phyloP scores from a whole-genome alignment of 2,113 vertebrate genomes.

The Garra rufa region DNA sequence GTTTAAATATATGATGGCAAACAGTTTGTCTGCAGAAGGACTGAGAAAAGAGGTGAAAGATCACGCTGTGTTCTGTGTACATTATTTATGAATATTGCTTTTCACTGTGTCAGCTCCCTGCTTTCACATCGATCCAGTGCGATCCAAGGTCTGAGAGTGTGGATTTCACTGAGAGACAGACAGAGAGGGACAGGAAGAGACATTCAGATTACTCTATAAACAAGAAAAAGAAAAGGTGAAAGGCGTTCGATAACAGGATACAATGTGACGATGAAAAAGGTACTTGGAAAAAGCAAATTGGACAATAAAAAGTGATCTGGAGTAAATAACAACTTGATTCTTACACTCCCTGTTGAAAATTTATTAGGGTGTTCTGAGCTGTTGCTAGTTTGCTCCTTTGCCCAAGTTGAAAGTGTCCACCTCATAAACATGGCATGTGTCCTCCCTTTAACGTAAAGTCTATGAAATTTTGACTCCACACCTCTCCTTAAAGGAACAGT shows the following conservation, averaged over 20 bases:
- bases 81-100: conserved; percentile 90
- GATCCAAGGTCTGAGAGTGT: conserved; percentile 55
- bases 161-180: conserved; percentile 48
- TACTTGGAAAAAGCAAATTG: not conserved
- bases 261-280: conserved; percentile 4
- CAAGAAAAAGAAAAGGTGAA: not conserved
- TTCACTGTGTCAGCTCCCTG: conserved; percentile 79
- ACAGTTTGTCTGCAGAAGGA: conserved; percentile 56
- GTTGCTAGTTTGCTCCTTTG: not conserved
- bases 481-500: no score
- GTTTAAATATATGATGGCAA: not conserved
- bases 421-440: not conserved
- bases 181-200: conserved; percentile 25
- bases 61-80: conserved; percentile 66
- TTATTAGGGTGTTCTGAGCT: not conserved
- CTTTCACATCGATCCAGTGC: conserved; percentile 83
- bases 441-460: not conserved
- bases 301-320: not conserved
- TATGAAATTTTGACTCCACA: not conserved
- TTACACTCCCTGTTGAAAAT: not conserved
- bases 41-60: conserved; percentile 60
- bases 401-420: not conserved
- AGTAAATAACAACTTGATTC: not conserved
- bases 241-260: not conserved
- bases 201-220: not conserved